Percentiles rank a stretch among this genome's conserved stretches.
phyloP scores from a whole-genome alignment of 2,888 invertebrate species.

The Drosophila incognita region DNA sequence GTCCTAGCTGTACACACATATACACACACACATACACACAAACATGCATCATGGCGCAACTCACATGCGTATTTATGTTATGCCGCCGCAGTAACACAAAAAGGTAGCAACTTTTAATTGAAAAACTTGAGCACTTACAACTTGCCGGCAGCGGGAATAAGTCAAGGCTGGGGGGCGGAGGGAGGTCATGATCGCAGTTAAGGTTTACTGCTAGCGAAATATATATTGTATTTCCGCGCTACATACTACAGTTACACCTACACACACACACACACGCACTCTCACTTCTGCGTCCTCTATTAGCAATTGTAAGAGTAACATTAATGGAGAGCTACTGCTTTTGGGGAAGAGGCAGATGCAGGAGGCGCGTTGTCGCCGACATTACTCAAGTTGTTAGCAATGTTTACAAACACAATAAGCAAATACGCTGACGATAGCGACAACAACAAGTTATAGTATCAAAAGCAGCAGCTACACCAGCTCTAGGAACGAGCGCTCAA shows the following conservation, averaged over 20 bases:
- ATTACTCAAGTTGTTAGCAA: constrained; percentile 80
- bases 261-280: constrained; percentile 15
- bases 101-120: constrained; percentile 80
- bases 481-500: constrained; percentile 23
- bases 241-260: constrained; percentile 30
- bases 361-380: constrained; percentile 71
- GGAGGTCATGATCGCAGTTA: constrained; percentile 1
- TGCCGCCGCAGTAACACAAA: constrained; percentile 73
- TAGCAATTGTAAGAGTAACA: constrained; percentile 60
- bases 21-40: constrained; percentile 14
- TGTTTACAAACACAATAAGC: constrained; percentile 81
- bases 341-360: neutral
- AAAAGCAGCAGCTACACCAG: constrained; percentile 12
- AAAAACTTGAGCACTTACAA: constrained; percentile 80
- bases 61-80: constrained; percentile 76
- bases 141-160: constrained; percentile 53
- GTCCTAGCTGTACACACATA: constrained; percentile 30
- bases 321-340: constrained; percentile 37
- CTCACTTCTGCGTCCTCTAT: constrained; percentile 41
- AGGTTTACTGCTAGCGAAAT: constrained; percentile 48
- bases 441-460: constrained; percentile 21
- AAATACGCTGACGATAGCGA: constrained; percentile 67
- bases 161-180: constrained; percentile 1
- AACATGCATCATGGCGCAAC: constrained; percentile 24
- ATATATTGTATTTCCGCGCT: constrained; percentile 64